Evolutionary conservation across 2,113 vertebrate species (phyloP), one percentile per base, ranked within the genome.

Genomic region (Mesembrinibis cayennensis): DNA sequence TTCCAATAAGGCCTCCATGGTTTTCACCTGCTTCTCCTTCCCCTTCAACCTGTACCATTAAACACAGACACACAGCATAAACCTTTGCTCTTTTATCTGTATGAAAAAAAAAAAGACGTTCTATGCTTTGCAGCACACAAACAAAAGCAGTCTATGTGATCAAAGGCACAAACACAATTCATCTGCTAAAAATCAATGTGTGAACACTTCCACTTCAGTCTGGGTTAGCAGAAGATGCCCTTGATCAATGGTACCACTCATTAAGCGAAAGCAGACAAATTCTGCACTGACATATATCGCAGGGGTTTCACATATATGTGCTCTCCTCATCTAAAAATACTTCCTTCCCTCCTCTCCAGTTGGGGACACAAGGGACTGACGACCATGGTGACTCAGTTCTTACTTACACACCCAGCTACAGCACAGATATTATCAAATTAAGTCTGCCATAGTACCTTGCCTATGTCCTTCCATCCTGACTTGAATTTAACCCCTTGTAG

Each of bases 11-110:
- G 89, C 80, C 95, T 98, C 98, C 96, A 98, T 95, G 73, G 81
- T 94, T 95, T 97, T 98, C 96, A 98, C 53, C 74, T 98, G 97
- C 19, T 98, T 98, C 34, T 98, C 98, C 73, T 98, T 98, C 84
- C 97, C 97, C 93, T 98, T 98, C 95, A 98, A 88, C 90, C 98
- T 98, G 95, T 25, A 93, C 45, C 95, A 91, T 88, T 25, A 95
- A 92, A 85, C 74, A 89, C 40, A 93, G 45, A 90, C 42, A 83
- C 30, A 55, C 11, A 87, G 16, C 50, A 87, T 85, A 89, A 87
- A 38, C n/a, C 50, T 25, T 32, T 38, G 47, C 77, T 85, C 83
- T 69, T 87, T 67, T 45, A 90, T 45, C 72, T 62, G 42, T 1
- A n/a, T 82, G 36, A 17, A 86, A 79, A 61, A 36, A 87, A 38